Percentiles rank a stretch among this genome's conserved stretches.
These are phyloP conservation scores for Petrophora chlorosata DNA, from an alignment of 2,888 invertebrate genomes.

Conservation along the genomic window DNA sequence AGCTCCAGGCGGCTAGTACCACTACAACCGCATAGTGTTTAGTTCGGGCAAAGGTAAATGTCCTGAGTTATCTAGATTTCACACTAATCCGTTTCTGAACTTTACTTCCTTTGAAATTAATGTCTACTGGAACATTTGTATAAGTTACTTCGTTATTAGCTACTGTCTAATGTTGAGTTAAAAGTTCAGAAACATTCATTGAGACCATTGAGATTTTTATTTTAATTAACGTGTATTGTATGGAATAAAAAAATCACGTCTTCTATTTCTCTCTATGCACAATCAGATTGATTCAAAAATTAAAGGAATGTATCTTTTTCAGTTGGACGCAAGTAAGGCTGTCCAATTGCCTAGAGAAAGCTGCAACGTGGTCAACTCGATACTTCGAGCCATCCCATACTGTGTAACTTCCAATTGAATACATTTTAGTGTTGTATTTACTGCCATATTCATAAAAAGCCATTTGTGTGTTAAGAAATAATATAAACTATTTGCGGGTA, in stretches of 20 bases:
- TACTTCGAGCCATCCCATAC: constrained; percentile 73
- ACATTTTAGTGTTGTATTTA: constrained; percentile 19
- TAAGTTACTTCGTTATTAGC: too few species aligned
- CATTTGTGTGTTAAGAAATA: not conserved
- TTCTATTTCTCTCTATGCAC: too few species aligned
- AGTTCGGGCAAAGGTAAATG: constrained; percentile 60
- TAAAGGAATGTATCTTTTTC: constrained; percentile 22
- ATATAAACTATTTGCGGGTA: not conserved
- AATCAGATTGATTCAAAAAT: too few species aligned
- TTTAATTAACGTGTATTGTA: too few species aligned
- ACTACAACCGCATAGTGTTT: constrained; percentile 71
- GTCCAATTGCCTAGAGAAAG: constrained; percentile 55
- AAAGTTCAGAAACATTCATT: too few species aligned
- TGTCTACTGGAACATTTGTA: too few species aligned
- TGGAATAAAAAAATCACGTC: too few species aligned
- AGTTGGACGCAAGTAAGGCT: constrained; percentile 61
- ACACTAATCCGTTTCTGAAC: too few species aligned
- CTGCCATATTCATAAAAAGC: constrained; percentile 21
- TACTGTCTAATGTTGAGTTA: too few species aligned
- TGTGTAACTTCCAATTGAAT: constrained; percentile 63
- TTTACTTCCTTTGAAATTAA: too few species aligned
- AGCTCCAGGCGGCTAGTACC: constrained; percentile 82
- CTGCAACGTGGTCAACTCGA: constrained; percentile 68
- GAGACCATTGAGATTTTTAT: too few species aligned
- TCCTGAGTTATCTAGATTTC: too few species aligned